Base-by-base conservation (phyloP, 2,888 invertebrate genomes). In the Ptycholaimellus sp. region DNA sequence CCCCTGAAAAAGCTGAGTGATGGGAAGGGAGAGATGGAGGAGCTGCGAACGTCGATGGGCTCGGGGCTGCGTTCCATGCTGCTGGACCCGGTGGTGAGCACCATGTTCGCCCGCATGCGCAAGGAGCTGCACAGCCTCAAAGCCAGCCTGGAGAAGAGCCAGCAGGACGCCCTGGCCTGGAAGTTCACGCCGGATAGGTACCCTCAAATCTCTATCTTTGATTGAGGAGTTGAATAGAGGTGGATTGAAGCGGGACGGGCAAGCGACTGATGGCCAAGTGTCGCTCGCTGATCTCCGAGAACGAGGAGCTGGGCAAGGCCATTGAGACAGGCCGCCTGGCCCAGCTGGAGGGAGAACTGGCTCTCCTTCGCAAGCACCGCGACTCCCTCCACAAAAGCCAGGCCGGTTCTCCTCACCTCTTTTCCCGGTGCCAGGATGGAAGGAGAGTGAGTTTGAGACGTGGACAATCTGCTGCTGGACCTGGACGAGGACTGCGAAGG, bases 211-310 rank as follows among this genome's bases (percentile, higher is more conserved):
- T 6, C 25, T 9, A 23, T 13, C 7, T 23, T 9, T 13, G 25
- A 23, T 13, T 13, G 25, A 23, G 7, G 25, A 23, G 7, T 6
- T 13, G 25, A 13, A 9, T 6, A 13, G 7, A 9, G 13, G 7
- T 23, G 7, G 25, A 13, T 23, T 23, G 6, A 58, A 72, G 85
- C 44, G 85, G 85, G 66, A 87, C 87, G 33, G 93, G 93, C 45
- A 93, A 90, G 63, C 73, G 87, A 47, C 66, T 93, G 47, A 90
- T 93, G 90, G 85, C 87, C 9, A 85, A 87, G 60, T 93, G 90
- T 59, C 72, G 87, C 43, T 65, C 83, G 47, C 64, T 93, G 33
- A 79, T 87, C 57, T 83, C 87, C 61, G 90, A 93, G 61, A 93
- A 93, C 62, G 90, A 90, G 61, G 90, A 93, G 56, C 68, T 93